Evolutionary conservation across 2,113 vertebrate species (phyloP).

Genomic region (Brachyhypopomus gauderio): DNA sequence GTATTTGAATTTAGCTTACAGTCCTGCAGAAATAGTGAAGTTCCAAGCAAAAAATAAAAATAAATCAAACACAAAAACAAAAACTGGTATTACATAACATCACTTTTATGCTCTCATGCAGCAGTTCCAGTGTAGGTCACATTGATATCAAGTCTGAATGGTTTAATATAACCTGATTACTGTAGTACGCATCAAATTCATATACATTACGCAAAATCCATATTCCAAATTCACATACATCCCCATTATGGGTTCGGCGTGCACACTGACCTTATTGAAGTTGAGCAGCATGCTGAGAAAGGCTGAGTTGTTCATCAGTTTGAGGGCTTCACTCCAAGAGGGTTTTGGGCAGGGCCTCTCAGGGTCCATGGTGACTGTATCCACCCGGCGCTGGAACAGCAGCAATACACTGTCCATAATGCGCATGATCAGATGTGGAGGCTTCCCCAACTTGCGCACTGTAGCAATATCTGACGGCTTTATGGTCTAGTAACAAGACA

Average conservation of each 20-base stretch:
- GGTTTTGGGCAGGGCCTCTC: constrained; percentile 75
- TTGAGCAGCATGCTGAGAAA: constrained; percentile 81
- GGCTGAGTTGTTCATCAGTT: constrained; percentile 81
- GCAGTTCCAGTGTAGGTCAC: too few relatives aligned
- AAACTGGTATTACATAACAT: too few relatives aligned
- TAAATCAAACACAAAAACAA: too few relatives aligned
- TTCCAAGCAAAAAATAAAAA: too few relatives aligned
- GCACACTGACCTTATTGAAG: constrained; percentile 78
- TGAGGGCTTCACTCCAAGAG: constrained; percentile 81
- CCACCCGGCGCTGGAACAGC: constrained; percentile 81
- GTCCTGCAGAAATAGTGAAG: too few relatives aligned
- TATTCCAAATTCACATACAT: too few relatives aligned
- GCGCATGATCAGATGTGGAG: constrained; percentile 86
- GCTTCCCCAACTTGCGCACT: constrained; percentile 83
- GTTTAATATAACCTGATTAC: too few relatives aligned
- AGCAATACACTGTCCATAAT: constrained; percentile 86
- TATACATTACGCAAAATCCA: too few relatives aligned
- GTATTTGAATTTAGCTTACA: too few relatives aligned
- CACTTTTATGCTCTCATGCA: too few relatives aligned
- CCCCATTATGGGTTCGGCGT: background rate
- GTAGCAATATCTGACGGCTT: constrained; percentile 85
- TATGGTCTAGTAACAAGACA: constrained; percentile 72
- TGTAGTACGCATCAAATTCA: too few relatives aligned
- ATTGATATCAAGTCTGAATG: too few relatives aligned
- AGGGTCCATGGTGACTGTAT: constrained; percentile 71